Conservation (phyloP, 2,797 vertebrate species). For the Pipistrellus pipistrellus region DNA sequence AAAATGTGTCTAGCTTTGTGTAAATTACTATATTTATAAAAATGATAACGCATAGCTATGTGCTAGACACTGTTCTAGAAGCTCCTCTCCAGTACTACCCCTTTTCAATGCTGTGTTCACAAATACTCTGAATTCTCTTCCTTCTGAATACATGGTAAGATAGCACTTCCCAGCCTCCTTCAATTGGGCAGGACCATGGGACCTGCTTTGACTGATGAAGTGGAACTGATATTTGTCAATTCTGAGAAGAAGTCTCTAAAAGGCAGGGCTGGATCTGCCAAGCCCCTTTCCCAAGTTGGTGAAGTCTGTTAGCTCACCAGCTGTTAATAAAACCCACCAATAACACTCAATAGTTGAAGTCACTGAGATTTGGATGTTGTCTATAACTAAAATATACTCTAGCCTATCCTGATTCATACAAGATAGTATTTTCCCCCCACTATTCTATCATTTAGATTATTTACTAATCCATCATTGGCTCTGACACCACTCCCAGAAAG, state of each 20-base stretch:
- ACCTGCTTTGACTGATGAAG: background rate
- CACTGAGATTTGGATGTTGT: background rate
- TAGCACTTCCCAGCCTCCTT: background rate
- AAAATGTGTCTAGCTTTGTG: background rate
- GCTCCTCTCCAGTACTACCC: background rate
- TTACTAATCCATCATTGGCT: background rate
- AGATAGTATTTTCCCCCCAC: constrained; percentile 13
- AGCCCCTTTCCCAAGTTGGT: background rate
- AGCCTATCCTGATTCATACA: background rate
- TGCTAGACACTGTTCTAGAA: background rate
- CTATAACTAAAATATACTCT: background rate
- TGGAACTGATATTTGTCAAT: background rate
- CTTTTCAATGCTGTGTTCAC: background rate
- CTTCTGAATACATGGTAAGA: background rate
- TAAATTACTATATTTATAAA: background rate
- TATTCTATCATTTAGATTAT: background rate
- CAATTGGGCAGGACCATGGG: background rate
- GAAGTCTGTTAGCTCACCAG: background rate
- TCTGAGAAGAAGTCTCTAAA: constrained; percentile 17
- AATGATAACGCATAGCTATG: background rate
- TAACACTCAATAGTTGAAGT: background rate
- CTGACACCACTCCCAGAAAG: background rate
- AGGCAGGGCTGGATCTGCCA: background rate
- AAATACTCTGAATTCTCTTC: background rate
- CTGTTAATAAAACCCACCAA: background rate